Conservation (phyloP, 2,888 invertebrate species). For the Drosophila fulvimacula region DNA sequence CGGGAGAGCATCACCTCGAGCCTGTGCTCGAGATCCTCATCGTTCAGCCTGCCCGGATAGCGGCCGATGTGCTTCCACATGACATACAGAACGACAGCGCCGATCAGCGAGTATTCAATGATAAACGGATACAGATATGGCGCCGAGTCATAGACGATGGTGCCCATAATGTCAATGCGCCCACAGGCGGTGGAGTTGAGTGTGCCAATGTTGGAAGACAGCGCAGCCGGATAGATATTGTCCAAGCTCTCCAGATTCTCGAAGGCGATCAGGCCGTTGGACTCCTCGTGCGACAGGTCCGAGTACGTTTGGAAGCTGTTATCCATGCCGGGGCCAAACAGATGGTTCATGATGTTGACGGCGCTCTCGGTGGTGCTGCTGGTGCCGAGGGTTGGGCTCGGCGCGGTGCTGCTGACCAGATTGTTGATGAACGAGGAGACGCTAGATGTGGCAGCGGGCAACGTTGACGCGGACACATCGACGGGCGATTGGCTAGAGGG, state of each 20-base stretch:
- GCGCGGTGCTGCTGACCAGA: conserved; percentile 76
- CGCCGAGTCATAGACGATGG: conserved; percentile 95
- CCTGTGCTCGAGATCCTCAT: conserved; percentile 94
- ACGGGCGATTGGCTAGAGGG: conserved; percentile 62
- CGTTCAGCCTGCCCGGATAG: conserved; percentile 91
- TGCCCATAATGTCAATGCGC: conserved; percentile 95
- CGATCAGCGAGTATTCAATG: conserved; percentile 97
- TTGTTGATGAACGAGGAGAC: conserved; percentile 78
- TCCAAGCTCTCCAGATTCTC: conserved; percentile 87
- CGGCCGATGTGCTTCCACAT: conserved; percentile 98
- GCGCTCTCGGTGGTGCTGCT: conserved; percentile 82
- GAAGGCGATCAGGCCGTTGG: conserved; percentile 74
- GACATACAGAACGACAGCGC: conserved; percentile 96
- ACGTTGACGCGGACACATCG: conserved; percentile 55
- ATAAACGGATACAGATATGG: conserved; percentile 98
- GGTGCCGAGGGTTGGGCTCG: conserved; percentile 54
- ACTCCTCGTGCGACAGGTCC: conserved; percentile 83
- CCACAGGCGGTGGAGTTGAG: conserved; percentile 89
- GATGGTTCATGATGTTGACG: conserved; percentile 82
- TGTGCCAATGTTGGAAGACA: conserved; percentile 85
- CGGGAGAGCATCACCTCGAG: conserved; percentile 94
- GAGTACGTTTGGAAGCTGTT: conserved; percentile 84
- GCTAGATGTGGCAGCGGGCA: conserved; percentile 66
- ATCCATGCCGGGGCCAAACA: conserved; percentile 83
- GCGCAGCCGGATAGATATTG: conserved; percentile 87